Conservation (phyloP, 2,888 invertebrate species). For the Polydrusus tereticollis region DNA sequence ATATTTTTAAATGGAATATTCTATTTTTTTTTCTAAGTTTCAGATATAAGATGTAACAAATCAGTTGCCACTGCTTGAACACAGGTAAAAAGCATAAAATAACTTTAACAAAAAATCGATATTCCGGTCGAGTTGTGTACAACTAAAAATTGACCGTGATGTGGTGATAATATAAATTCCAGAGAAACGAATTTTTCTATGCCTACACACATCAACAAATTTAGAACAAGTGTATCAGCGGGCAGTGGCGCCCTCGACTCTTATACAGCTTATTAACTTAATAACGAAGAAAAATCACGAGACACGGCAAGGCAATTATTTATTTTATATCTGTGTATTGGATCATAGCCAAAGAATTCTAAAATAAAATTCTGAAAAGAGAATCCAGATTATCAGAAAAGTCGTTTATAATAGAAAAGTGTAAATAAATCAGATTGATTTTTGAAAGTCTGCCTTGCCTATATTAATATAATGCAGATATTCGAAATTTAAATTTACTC, state of each 20-base stretch:
- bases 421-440: too few relatives aligned
- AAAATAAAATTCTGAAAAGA: background rate
- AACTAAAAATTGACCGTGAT: background rate
- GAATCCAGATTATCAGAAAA: too few relatives aligned
- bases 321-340: background rate
- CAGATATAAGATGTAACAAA: too few relatives aligned
- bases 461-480: too few relatives aligned
- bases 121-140: background rate
- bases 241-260: background rate
- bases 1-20: too few relatives aligned
- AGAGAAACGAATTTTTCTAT: background rate
- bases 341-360: background rate
- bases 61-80: too few relatives aligned
- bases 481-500: too few relatives aligned
- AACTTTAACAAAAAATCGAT: background rate
- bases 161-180: constrained; percentile 1
- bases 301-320: background rate
- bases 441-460: too few relatives aligned
- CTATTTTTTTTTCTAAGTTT: too few relatives aligned
- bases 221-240: constrained; percentile 11
- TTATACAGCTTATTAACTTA: background rate
- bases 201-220: constrained; percentile 10
- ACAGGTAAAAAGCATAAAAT: background rate
- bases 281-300: background rate
- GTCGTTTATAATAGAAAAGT: too few relatives aligned